A percentile compares a stretch with the other conserved stretches of the same genome.
phyloP scores from a whole-genome alignment of 2,113 vertebrate genomes.

The Lepus europaeus region DNA sequence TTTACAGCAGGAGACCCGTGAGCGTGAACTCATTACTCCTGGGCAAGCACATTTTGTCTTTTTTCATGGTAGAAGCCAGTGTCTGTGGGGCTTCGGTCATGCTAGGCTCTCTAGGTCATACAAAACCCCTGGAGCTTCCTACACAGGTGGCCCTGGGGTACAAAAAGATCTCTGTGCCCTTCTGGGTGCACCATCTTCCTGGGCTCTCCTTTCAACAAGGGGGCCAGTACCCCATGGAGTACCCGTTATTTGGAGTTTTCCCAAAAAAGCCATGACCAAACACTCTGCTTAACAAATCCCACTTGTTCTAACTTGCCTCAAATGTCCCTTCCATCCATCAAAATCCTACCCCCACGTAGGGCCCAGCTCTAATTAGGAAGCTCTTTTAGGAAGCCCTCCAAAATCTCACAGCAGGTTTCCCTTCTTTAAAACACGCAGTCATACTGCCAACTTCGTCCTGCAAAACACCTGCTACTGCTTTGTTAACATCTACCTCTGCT shows the following conservation, averaged over 20 bases:
- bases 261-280: conserved; percentile 4
- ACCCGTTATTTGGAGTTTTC: neutral
- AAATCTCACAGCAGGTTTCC: neutral
- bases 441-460: neutral
- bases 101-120: neutral
- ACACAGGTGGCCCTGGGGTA: neutral
- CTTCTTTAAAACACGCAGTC: neutral
- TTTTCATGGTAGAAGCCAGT: neutral
- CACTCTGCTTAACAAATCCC: neutral
- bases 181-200: neutral
- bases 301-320: neutral
- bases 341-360: neutral
- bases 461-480: neutral
- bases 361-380: neutral
- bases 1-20: neutral
- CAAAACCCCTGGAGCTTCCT: neutral
- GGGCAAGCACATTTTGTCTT: neutral
- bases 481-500: conserved; percentile 10
- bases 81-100: neutral
- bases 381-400: neutral
- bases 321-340: neutral
- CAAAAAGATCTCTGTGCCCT: neutral
- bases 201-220: neutral
- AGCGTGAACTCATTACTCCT: neutral
- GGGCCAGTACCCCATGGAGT: neutral